These are phyloP conservation scores for Operophtera brumata DNA, from an alignment of 2,888 invertebrate genomes.

Conservation along the genomic window DNA sequence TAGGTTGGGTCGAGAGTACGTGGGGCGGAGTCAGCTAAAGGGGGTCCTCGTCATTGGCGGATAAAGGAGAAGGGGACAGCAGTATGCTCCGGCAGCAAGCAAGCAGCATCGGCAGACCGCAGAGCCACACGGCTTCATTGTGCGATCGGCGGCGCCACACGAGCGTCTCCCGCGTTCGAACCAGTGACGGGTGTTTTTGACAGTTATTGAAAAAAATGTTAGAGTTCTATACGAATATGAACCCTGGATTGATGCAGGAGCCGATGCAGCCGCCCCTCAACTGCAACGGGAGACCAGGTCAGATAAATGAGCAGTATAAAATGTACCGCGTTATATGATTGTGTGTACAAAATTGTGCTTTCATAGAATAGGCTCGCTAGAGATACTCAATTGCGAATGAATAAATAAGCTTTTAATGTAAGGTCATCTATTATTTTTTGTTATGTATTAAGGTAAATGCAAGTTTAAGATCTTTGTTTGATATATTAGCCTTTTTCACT, in stretches of 20 bases:
- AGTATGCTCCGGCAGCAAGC: slow-evolving; percentile 33
- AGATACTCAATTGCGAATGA: neutral
- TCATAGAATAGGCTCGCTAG: neutral
- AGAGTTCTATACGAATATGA: slow-evolving; percentile 85
- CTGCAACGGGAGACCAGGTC: slow-evolving; percentile 85
- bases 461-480: neutral
- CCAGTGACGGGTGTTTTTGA: slow-evolving; percentile 43
- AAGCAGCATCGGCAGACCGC: slow-evolving; percentile 36
- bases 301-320: slow-evolving; percentile 33
- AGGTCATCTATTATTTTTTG: no score
- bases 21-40: slow-evolving; percentile 54
- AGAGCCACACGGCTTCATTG: slow-evolving; percentile 48
- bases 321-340: no score
- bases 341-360: neutral
- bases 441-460: no score
- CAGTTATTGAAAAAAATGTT: slow-evolving; percentile 77
- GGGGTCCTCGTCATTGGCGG: slow-evolving; percentile 52
- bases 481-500: no score
- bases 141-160: slow-evolving; percentile 46
- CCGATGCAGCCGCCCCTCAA: slow-evolving; percentile 79
- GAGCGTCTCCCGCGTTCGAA: slow-evolving; percentile 37
- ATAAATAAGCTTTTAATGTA: no score
- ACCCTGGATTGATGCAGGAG: slow-evolving; percentile 81
- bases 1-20: slow-evolving; percentile 59
- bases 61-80: slow-evolving; percentile 44